Evolutionary conservation across 1,140 invertebrate species (phyloP).

Genomic region (Orius laevigatus): DNA sequence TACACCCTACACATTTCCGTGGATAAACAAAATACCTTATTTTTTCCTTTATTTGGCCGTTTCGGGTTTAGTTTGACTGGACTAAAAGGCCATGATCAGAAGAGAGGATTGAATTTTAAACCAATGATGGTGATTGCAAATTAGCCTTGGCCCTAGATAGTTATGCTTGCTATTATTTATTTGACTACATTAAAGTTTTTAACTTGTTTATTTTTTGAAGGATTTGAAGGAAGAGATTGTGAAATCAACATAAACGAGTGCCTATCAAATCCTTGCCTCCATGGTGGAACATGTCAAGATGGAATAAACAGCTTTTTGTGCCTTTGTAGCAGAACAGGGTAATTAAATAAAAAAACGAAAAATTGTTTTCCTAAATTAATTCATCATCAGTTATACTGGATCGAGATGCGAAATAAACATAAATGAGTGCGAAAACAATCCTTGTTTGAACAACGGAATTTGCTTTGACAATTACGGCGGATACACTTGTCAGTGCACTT

Average conservation of each 20-base stretch:
- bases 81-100: no score
- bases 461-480: constrained; percentile 65
- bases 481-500: constrained; percentile 66
- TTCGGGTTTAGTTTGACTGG: no score
- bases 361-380: background rate
- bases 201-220: constrained; percentile 19
- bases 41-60: no score
- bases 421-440: constrained; percentile 58
- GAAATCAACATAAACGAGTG: constrained; percentile 56
- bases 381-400: constrained; percentile 47
- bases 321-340: constrained; percentile 46
- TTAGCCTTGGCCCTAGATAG: no score
- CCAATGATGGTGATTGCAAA: no score
- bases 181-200: background rate
- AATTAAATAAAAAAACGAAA: constrained; percentile 3
- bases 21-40: no score
- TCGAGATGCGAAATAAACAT: constrained; percentile 64
- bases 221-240: constrained; percentile 46
- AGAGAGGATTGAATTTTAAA: no score
- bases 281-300: constrained; percentile 69
- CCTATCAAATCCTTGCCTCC: constrained; percentile 53
- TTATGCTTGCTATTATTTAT: background rate
- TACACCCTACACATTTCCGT: no score
- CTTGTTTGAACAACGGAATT: constrained; percentile 58
- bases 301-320: constrained; percentile 63